Evolutionary conservation across 2,888 invertebrate species (phyloP).

Genomic region (Catonia carolina): DNA sequence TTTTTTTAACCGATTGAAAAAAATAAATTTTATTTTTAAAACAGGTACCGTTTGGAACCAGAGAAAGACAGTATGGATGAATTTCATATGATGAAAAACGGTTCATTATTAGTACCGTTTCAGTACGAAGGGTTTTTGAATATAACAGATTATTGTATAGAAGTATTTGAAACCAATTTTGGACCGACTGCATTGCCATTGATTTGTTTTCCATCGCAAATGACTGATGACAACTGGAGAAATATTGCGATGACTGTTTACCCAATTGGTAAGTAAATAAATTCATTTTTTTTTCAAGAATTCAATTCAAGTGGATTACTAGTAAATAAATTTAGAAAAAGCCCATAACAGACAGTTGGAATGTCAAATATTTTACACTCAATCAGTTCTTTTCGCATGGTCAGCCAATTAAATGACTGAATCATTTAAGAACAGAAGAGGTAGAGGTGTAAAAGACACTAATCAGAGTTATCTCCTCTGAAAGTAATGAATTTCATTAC

Average conservation of each 20-base stretch:
- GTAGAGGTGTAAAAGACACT: too few species aligned
- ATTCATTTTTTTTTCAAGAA: background rate
- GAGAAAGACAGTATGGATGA: slow-evolving; percentile 46
- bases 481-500: too few species aligned
- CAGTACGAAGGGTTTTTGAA: slow-evolving; percentile 46
- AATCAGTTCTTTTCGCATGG: too few species aligned
- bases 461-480: too few species aligned
- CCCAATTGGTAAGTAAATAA: slow-evolving; percentile 23
- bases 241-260: slow-evolving; percentile 24
- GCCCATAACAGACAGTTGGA: too few species aligned
- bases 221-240: slow-evolving; percentile 20
- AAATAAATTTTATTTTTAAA: too few species aligned
- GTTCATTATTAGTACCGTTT: slow-evolving; percentile 51
- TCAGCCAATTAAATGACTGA: too few species aligned
- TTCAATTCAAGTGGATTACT: background rate
- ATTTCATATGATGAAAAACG: slow-evolving; percentile 53
- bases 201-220: slow-evolving; percentile 43
- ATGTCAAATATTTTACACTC: too few species aligned
- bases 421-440: too few species aligned
- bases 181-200: slow-evolving; percentile 48
- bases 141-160: slow-evolving; percentile 55
- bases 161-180: slow-evolving; percentile 45
- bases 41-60: slow-evolving; percentile 52
- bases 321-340: background rate
- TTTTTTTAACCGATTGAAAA: too few species aligned